Conservation (phyloP, 2,888 invertebrate species). For the Escarpia spicata region DNA sequence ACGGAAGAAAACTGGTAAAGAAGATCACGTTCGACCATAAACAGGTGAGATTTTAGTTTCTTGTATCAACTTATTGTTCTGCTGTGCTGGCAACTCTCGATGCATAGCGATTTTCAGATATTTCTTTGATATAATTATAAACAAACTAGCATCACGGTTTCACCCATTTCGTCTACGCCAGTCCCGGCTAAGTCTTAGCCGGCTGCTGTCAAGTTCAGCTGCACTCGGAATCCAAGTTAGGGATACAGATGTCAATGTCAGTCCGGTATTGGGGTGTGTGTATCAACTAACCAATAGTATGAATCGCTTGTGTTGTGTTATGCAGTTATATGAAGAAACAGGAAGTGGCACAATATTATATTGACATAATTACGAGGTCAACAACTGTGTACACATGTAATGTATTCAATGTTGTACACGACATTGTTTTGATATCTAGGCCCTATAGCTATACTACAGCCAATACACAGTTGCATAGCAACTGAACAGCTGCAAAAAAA, state of each 20-base stretch:
- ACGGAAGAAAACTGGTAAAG: background rate
- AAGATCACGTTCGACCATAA: background rate
- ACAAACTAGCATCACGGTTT: background rate
- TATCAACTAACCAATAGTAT: background rate
- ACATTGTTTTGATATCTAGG: too few species aligned
- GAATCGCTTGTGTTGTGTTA: background rate
- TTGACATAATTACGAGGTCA: too few species aligned
- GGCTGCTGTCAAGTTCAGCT: slow-evolving; percentile 9
- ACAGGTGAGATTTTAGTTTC: background rate
- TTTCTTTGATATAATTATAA: background rate
- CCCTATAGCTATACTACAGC: too few species aligned
- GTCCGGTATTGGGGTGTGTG: background rate
- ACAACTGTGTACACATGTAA: too few species aligned
- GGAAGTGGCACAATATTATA: too few species aligned
- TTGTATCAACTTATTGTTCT: background rate
- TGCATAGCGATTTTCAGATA: background rate
- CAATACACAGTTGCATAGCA: too few species aligned
- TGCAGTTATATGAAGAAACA: background rate
- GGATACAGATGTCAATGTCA: background rate
- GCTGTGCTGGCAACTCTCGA: background rate
- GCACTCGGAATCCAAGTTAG: background rate
- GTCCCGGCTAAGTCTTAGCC: background rate
- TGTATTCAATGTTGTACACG: too few species aligned
- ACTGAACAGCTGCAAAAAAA: too few species aligned
- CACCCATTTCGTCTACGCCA: background rate